Percentiles rank a stretch among this genome's conserved stretches.
phyloP scores from a whole-genome alignment of 2,113 vertebrate genomes.

The Sitta europaea region DNA sequence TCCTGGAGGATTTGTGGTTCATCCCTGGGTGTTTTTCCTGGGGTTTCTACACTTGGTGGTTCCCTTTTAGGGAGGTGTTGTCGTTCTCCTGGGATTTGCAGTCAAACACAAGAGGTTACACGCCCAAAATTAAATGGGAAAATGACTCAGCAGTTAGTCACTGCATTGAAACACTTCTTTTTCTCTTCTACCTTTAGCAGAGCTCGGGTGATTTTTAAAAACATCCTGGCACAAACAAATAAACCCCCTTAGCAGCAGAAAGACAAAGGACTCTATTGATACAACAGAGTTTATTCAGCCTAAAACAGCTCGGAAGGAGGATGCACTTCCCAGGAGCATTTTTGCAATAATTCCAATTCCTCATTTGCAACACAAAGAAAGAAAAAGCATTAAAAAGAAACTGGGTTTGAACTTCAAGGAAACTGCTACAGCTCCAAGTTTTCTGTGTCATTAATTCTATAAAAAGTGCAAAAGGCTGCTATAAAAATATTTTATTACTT shows the following conservation, averaged over 20 bases:
- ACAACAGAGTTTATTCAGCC: not conserved
- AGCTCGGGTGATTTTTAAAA: not conserved
- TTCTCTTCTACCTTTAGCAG: not conserved
- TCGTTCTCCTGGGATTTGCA: not conserved
- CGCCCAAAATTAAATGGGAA: not conserved
- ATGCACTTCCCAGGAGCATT: fast-evolving
- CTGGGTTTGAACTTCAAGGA: not conserved
- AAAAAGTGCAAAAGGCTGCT: constrained; percentile 1
- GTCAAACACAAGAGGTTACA: not conserved
- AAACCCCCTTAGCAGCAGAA: not conserved
- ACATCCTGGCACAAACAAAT: not conserved
- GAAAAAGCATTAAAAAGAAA: not conserved
- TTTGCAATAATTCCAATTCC: not conserved
- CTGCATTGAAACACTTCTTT: not conserved
- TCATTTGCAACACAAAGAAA: not conserved
- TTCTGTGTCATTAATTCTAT: not conserved
- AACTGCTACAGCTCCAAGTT: not conserved
- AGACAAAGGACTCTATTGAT: not conserved
- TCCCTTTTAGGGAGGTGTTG: not conserved
- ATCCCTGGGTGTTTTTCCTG: not conserved
- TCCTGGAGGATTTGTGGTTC: not conserved
- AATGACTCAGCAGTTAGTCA: not conserved
- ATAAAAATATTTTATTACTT: not conserved
- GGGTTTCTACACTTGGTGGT: not conserved
- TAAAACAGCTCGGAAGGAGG: not conserved